These are phyloP conservation scores for Spodoptera litura DNA, from an alignment of 1,140 invertebrate genomes.

Conservation along the genomic window DNA sequence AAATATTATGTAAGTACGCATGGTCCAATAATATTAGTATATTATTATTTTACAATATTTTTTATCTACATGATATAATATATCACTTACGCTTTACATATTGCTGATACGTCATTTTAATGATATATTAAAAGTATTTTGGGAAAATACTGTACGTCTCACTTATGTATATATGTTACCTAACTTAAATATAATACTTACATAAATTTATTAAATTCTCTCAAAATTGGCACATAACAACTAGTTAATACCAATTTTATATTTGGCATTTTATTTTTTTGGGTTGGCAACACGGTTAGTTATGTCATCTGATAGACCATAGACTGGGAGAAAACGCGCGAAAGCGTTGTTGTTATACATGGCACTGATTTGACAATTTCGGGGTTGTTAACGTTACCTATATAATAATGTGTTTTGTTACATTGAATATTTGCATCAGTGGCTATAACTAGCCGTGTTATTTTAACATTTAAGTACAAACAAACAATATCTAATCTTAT, in stretches of 20 bases:
- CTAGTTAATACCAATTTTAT: conserved; percentile 58
- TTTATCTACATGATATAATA: conserved; percentile 29
- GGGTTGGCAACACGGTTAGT: conserved; percentile 38
- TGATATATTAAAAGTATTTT: conserved; percentile 48
- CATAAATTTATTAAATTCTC: conserved; percentile 71
- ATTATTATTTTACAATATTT: conserved; percentile 25
- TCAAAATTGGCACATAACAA: conserved; percentile 79
- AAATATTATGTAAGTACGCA: conserved; percentile 25
- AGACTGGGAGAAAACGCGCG: neutral
- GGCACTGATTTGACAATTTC: no score
- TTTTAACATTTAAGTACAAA: conserved; percentile 42
- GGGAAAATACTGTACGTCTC: conserved; percentile 58
- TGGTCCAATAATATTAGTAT: conserved; percentile 44
- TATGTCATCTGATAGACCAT: conserved; percentile 29
- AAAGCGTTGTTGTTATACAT: no score
- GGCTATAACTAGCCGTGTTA: conserved; percentile 2
- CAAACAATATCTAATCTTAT: conserved; percentile 27
- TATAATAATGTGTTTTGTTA: no score
- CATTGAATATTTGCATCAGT: neutral
- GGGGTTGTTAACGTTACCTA: no score
- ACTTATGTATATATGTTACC: conserved; percentile 45
- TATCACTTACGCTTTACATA: conserved; percentile 52
- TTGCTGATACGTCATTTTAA: conserved; percentile 57
- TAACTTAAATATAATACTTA: conserved; percentile 51
- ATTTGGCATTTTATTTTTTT: conserved; percentile 62